Conservation (phyloP, 2,113 vertebrate species). For the Petroica traversi region DNA sequence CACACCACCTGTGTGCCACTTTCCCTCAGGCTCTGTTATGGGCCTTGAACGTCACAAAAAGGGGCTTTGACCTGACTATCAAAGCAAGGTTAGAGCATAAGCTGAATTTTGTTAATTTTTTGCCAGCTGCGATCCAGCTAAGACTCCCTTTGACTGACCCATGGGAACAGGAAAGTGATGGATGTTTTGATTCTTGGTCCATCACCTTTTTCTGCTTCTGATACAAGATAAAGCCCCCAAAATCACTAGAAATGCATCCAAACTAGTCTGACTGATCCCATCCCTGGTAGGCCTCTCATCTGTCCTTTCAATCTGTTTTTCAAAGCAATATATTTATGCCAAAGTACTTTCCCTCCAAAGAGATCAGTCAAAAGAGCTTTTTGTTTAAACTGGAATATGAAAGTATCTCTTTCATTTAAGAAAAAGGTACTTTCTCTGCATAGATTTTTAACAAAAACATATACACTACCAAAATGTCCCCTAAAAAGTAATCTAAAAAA, state of each 20-base stretch:
- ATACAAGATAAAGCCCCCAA: not conserved
- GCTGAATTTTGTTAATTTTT: not conserved
- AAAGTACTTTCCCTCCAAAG: not conserved
- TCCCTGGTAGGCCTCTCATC: not conserved
- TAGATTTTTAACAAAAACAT: not conserved
- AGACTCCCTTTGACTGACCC: not conserved
- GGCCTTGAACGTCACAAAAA: not conserved
- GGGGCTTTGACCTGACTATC: not conserved
- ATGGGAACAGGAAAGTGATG: not conserved
- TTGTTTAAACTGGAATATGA: not conserved
- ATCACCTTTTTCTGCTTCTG: not conserved
- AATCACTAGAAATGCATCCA: not conserved
- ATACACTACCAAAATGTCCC: not conserved
- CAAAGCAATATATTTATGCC: not conserved
- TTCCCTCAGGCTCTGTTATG: not conserved
- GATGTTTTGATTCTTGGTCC: not conserved
- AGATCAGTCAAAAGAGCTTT: not conserved
- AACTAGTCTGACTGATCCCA: not conserved
- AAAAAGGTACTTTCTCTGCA: not conserved
- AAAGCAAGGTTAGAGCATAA: not conserved
- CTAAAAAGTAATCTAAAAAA: not conserved
- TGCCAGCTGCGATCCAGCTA: not conserved
- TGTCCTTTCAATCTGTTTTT: not conserved
- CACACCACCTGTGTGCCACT: rapidly evolving
- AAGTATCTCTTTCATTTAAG: not conserved